phyloP scores from a whole-genome alignment of 2,113 vertebrate genomes.

The Psephotus haematonotus region DNA sequence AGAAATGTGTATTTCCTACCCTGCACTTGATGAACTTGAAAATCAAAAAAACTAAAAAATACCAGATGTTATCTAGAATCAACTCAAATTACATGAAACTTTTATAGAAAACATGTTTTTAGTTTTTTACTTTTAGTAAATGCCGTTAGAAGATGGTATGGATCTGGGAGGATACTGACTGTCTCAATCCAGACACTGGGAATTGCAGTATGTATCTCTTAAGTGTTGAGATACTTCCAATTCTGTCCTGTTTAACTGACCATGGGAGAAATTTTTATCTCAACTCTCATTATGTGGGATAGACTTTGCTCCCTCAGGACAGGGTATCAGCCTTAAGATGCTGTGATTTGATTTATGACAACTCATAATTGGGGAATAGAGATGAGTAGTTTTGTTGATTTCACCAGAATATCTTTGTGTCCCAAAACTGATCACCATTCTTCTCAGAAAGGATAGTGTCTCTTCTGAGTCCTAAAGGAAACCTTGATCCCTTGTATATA shows the following conservation, averaged over 20 bases:
- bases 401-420: neutral
- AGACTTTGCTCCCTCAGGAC: neutral
- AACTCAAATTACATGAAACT: neutral
- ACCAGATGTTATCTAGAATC: neutral
- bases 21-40: neutral
- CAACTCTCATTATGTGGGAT: neutral
- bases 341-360: neutral
- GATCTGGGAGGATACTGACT: neutral
- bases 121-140: neutral
- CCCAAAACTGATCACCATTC: neutral
- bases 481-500: neutral
- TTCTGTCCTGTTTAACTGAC: neutral
- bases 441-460: neutral
- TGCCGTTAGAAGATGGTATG: neutral
- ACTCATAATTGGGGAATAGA: neutral
- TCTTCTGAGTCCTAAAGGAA: neutral
- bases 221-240: neutral
- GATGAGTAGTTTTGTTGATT: neutral
- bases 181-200: neutral
- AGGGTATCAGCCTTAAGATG: neutral
- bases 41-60: neutral
- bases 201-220: neutral
- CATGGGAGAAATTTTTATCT: neutral
- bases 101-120: neutral
- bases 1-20: neutral